Percentiles rank a stretch among this genome's conserved stretches.
phyloP scores from a whole-genome alignment of 1,140 invertebrate genomes.

The Yoshiicerus persimilis region DNA sequence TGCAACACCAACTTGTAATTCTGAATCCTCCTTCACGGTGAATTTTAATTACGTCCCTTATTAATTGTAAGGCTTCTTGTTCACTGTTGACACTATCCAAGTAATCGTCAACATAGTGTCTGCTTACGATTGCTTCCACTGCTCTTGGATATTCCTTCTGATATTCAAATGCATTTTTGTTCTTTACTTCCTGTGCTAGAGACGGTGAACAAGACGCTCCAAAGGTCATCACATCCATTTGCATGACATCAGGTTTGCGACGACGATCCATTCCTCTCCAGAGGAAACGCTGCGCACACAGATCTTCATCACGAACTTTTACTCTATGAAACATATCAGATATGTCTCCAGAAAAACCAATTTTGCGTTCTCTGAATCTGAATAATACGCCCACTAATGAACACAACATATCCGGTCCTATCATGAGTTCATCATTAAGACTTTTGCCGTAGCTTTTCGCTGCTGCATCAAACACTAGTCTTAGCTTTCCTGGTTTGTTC shows the following conservation, averaged over 20 bases:
- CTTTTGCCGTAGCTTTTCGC: slow-evolving; percentile 5
- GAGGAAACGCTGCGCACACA: slow-evolving; percentile 39
- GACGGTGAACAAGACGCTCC: slow-evolving; percentile 43
- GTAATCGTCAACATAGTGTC: slow-evolving; percentile 40
- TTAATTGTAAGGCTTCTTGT: background rate
- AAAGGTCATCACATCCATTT: slow-evolving; percentile 46
- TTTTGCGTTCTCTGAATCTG: slow-evolving; percentile 20
- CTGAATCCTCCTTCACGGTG: slow-evolving; percentile 19
- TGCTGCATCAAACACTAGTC: slow-evolving; percentile 46
- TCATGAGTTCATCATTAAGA: slow-evolving; percentile 31
- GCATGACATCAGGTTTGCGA: slow-evolving; percentile 10
- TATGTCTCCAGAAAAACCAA: background rate
- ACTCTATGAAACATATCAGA: background rate
- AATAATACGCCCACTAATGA: slow-evolving; percentile 31
- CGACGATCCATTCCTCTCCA: slow-evolving; percentile 38
- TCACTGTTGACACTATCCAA: no score
- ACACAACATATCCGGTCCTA: slow-evolving; percentile 33
- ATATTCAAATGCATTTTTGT: background rate
- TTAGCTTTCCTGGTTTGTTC: slow-evolving; percentile 32
- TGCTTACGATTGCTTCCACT: background rate
- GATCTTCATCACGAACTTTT: slow-evolving; percentile 25
- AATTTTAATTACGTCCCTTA: background rate
- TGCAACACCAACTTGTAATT: no score
- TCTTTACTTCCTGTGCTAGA: slow-evolving; percentile 34
- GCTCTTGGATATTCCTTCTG: slow-evolving; percentile 2